Base-by-base conservation (phyloP, 2,113 vertebrate species). In the Albula goreensis region DNA sequence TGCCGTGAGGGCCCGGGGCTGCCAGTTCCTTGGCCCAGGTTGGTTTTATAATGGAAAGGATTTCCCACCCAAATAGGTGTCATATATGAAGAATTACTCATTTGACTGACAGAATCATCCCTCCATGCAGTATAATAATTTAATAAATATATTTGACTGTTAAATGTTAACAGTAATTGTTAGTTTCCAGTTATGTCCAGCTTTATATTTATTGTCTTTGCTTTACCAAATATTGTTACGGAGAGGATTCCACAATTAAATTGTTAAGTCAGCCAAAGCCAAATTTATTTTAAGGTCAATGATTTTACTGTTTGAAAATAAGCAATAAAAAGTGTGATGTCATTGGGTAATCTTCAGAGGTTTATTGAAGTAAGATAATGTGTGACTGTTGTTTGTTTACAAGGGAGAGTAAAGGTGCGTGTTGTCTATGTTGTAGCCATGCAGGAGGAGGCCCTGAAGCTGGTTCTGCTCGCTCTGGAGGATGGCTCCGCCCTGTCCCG, bases 21-120 rank as follows among this genome's bases (percentile, higher is more conserved):
- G 98, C 92, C 98, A 99, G 93, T 99, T 99, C 91, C 97, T 99
- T n/a, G 98, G 98, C 63, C 98, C 98, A 93, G 98, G 98, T 99
- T 95, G 0, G 63, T 81, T 41, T 7, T 3, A 5, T 12, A 41
- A 41, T 41, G 31, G 31, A 41, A 41, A 41, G 31, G 31, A 41
- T 41, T 41, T 41, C 31, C 31, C 31, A 41, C 31, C 31, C 31
- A 41, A 41, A 41, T 41, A 41, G 31, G 31, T 41, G 31, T 41
- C 31, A 41, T 41, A 41, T 41, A 41, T 41, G 31, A 41, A 41
- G 31, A 41, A 41, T 41, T 1, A 41, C 31, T 41, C 31, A 41
- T 41, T 41, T 41, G 31, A 41, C 31, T 41, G 31, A 41, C 31
- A 41, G 31, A 41, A 41, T 41, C 31, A 41, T 41, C 31, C 31